Conservation (phyloP, 2,888 invertebrate genomes). For the Trichacis sp. region DNA sequence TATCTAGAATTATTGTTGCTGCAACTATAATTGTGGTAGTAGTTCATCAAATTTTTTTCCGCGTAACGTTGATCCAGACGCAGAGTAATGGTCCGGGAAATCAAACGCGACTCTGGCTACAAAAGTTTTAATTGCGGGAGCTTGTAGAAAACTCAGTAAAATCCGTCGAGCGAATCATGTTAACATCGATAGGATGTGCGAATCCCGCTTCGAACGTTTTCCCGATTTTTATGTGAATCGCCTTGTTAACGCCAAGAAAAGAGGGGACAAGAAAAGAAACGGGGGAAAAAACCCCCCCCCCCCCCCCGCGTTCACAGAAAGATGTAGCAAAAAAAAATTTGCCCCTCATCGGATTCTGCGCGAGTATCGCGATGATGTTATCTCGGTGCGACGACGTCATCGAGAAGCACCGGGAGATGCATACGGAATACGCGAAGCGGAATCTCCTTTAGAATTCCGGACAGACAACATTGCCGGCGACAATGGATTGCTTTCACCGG, state of each 20-base stretch:
- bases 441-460: conserved; percentile 52
- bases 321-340: conserved; percentile 49
- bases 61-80: conserved; percentile 2
- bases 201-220: conserved; percentile 46
- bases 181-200: conserved; percentile 9
- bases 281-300: conserved; percentile 4
- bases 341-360: conserved; percentile 20
- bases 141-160: conserved; percentile 13
- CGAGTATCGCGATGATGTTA: conserved; percentile 35
- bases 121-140: conserved; percentile 11
- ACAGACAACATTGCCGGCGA: conserved; percentile 47
- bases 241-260: conserved; percentile 20
- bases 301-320: conserved; percentile 32
- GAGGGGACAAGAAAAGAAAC: no score
- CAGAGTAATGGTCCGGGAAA: background rate
- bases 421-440: conserved; percentile 46
- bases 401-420: conserved; percentile 46
- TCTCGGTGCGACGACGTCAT: conserved; percentile 36
- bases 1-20: no score
- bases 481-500: conserved; percentile 50
- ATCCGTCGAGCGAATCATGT: conserved; percentile 7
- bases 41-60: no score
- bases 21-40: no score
- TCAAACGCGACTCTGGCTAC: background rate
- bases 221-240: conserved; percentile 21